Evolutionary conservation across 2,113 vertebrate genomes (phyloP).

Genomic region (Pyrgilauda ruficollis): DNA sequence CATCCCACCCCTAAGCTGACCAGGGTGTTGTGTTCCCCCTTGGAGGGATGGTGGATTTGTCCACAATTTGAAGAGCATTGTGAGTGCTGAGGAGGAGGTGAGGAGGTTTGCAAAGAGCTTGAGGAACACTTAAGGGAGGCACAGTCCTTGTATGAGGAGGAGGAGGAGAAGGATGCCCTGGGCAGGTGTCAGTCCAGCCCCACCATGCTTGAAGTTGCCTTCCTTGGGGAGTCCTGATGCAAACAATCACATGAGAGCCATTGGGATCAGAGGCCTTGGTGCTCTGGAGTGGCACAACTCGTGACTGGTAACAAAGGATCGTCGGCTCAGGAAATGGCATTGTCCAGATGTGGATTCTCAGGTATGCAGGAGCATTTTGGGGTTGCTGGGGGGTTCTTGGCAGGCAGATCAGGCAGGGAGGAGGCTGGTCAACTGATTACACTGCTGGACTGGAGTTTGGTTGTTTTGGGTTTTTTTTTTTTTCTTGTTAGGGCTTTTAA

Average conservation of each 20-base stretch:
- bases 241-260: not conserved
- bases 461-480: too few relatives aligned
- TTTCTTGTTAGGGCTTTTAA: not conserved
- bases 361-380: not conserved
- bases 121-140: not conserved
- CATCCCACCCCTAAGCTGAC: not conserved
- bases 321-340: fast-evolving
- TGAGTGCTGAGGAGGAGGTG: not conserved
- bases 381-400: not conserved
- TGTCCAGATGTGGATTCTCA: not conserved
- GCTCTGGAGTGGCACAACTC: not conserved
- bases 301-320: not conserved
- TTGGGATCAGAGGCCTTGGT: fast-evolving
- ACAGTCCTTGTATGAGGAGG: not conserved
- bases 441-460: not conserved
- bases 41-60: not conserved
- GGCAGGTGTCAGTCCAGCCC: not conserved
- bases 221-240: not conserved
- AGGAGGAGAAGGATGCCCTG: not conserved
- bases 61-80: not conserved
- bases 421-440: not conserved
- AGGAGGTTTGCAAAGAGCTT: not conserved
- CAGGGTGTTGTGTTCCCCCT: fast-evolving
- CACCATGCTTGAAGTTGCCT: not conserved
- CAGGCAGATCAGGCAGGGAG: not conserved